Evolutionary conservation across 2,797 vertebrate species (phyloP), one percentile per base, ranked within the genome.

Genomic region (Mycteria americana): DNA sequence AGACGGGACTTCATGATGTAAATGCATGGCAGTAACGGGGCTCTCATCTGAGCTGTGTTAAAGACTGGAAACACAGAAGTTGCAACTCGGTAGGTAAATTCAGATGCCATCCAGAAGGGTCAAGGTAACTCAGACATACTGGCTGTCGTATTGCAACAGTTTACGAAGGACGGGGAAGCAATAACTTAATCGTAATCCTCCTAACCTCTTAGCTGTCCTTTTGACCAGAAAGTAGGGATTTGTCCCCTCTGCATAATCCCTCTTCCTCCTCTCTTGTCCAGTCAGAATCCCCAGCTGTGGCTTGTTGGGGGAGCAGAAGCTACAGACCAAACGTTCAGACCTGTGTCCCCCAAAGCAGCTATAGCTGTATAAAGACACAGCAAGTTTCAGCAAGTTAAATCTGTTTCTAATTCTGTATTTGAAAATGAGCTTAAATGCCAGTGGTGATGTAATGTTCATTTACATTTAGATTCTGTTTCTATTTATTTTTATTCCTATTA

Each of bases 401-500:
- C 79, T 76, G 76, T 60, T 93, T 68, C 96, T 86, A 75, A 86
- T 93, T 76, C 79, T 79, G 70, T 31, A 6, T 69, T 88, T 87
- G 85, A 76, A 84, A 95, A 86, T 60, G 79, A 93, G 74, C 62
- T 78, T 85, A 90, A 95, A 92, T 96, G 93, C 94, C 84, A 82
- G 80, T 24, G 74, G 70, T 96, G 96, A 95, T 77, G 92, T 92
- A 63, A 95, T 79, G 69, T 92, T 90, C 85, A 92, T 95, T 97
- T 96, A 92, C 90, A 95, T 97, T 82, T 95, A 56, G 73, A 93
- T 82, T 79, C 89, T 89, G 68, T 77, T 95, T 89, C 91, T 93
- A 69, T 96, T 96, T 94, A 94, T 94, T 96, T 97, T 88, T 83
- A 33, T 46, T 94, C 73, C 88, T 75, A 94, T 96, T 96, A 93